Conservation (phyloP, 2,797 vertebrate species). For the Pogoniulus pusillus region DNA sequence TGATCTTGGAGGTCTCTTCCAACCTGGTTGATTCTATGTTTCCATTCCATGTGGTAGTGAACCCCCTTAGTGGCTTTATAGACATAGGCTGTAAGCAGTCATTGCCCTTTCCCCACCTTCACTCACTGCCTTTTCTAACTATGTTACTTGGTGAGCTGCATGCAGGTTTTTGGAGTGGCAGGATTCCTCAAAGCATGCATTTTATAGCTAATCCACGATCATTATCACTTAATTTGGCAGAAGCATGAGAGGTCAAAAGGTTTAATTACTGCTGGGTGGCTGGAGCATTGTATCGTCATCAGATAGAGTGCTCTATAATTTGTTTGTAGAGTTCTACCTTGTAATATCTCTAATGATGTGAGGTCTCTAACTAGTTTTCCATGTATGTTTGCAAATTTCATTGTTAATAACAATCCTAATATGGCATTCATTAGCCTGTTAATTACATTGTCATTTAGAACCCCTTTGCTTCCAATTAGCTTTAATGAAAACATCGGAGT, state of each 20-base stretch:
- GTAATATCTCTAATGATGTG: not conserved
- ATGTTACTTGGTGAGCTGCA: not conserved
- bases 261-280: not conserved
- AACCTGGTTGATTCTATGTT: too few relatives aligned
- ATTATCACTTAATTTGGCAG: constrained; percentile 16
- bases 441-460: constrained; percentile 69
- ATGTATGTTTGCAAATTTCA: constrained; percentile 57
- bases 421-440: constrained; percentile 63
- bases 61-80: not conserved
- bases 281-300: not conserved
- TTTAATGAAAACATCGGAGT: constrained; percentile 58
- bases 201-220: not conserved
- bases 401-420: constrained; percentile 57
- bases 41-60: too few relatives aligned
- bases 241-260: not conserved
- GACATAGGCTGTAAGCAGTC: not conserved
- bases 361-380: constrained; percentile 42
- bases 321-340: constrained; percentile 32
- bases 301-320: constrained; percentile 2
- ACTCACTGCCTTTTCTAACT: not conserved
- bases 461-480: constrained; percentile 53
- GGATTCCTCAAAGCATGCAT: constrained; percentile 13
- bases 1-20: too few relatives aligned
- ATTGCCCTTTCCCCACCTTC: not conserved
- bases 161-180: not conserved